These are phyloP conservation scores for Acanthococcus lagerstroemiae DNA, from an alignment of 2,888 invertebrate species.

Conservation along the genomic window DNA sequence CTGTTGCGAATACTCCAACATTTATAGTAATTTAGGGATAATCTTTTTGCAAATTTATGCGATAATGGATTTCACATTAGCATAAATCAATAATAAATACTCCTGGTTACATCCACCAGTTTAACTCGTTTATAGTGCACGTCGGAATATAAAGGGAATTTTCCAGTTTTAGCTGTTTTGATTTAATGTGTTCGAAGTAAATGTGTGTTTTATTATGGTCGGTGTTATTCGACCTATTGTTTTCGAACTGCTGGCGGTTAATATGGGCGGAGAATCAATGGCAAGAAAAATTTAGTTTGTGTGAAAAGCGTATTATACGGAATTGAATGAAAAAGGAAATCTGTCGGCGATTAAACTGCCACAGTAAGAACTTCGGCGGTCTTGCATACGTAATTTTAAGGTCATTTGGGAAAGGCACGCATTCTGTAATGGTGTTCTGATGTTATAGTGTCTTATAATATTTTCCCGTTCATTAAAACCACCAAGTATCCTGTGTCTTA, in stretches of 20 bases:
- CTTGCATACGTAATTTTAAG: too few species aligned
- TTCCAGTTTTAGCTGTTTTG: background rate
- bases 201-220: background rate
- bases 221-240: background rate
- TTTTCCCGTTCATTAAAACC: too few species aligned
- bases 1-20: slow-evolving; percentile 20
- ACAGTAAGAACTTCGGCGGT: too few species aligned
- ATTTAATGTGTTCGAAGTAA: background rate
- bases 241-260: background rate
- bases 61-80: slow-evolving; percentile 29
- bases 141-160: background rate
- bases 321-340: too few species aligned
- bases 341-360: too few species aligned
- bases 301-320: too few species aligned
- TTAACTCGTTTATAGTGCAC: slow-evolving; percentile 1
- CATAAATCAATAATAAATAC: slow-evolving; percentile 29
- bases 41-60: slow-evolving; percentile 26
- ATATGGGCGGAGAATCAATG: background rate
- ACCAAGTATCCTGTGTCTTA: too few species aligned
- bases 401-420: too few species aligned
- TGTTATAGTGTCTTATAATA: too few species aligned
- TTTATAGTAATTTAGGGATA: slow-evolving; percentile 27
- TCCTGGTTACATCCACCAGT: background rate
- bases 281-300: too few species aligned
- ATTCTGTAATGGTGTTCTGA: too few species aligned